Base-by-base conservation (phyloP, 1,140 invertebrate species). In the Monomorium pharaonis region DNA sequence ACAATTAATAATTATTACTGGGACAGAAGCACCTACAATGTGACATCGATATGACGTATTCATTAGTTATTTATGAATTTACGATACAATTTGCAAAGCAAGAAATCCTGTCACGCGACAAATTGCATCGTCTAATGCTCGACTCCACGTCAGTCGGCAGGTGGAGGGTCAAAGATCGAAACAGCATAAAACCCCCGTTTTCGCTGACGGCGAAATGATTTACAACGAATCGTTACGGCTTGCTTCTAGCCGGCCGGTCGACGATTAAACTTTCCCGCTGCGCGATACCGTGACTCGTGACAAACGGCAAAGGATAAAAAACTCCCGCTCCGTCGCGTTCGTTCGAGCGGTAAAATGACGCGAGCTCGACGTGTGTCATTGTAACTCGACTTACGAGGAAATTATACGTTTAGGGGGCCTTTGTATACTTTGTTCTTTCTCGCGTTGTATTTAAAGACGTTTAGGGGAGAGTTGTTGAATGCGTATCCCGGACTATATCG, bases 181-280 rank as follows among this genome's bases (percentile, higher is more conserved):
- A 24, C 21, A n/a, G 30, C 44, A 24, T 24, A 54, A 24, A n/a
- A 80, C 30, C 60, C 44, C 30, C 30, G 27, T 77, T 77, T 77
- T 62, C 44, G 76, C 44, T 33, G 65, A 81, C 51, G 37, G 24
- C 12, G 67, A 33, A 42, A 83, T 60, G 78, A 83, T 74, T 83
- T 83, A 83, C 24, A 58, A n/a, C 47, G 67, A 37, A 72, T 83
- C 49, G 67, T 72, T 83, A 78, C 30, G 2, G 44, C 14, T 47
- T 14, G 54, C 37, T 51, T n/a, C 30, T 30, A 54, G 75, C 27
- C n/a, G n/a, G n/a, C n/a, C n/a, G 27, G 49, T 6, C 27, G 37
- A 14, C 67, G 67, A 83, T 83, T 83, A 83, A 83, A 83, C 21
- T 44, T 72, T 56, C 67, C 37, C 12, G 30, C 49, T 67, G 44